A percentile compares a stretch with the other conserved stretches of the same genome.
These are phyloP conservation scores for Bimastos eiseni DNA, from an alignment of 2,888 invertebrate species.

Conservation along the genomic window DNA sequence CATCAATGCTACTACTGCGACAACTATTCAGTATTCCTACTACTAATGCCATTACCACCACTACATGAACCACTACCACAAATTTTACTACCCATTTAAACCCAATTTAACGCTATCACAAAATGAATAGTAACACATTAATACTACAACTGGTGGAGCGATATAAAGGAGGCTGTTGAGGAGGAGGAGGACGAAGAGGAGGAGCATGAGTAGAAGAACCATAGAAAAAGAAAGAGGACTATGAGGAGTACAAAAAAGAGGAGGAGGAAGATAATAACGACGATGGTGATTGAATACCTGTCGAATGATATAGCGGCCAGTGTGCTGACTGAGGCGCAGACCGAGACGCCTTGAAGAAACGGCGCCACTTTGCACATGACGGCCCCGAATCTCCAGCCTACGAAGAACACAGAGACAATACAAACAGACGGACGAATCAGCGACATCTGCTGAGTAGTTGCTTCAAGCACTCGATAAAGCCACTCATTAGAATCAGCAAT, in stretches of 20 bases:
- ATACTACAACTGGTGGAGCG: not conserved
- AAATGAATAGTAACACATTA: not conserved
- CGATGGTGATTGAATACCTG: constrained; percentile 54
- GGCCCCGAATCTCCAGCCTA: constrained; percentile 67
- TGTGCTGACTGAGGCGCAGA: constrained; percentile 68
- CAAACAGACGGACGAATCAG: not conserved
- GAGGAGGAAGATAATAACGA: not conserved
- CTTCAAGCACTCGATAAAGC: not conserved
- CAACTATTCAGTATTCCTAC: no score
- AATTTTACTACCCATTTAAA: not conserved
- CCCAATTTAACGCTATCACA: not conserved
- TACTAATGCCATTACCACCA: no score
- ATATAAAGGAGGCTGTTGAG: not conserved
- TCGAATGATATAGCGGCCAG: constrained; percentile 68
- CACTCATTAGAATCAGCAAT: not conserved
- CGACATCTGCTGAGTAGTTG: not conserved
- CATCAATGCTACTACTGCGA: not conserved
- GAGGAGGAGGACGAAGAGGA: not conserved
- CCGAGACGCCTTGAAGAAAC: constrained; percentile 68
- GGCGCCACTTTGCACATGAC: constrained; percentile 68
- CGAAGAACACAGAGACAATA: not conserved
- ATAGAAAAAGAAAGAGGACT: no score
- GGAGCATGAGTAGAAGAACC: no score
- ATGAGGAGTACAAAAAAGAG: not conserved
- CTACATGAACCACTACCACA: not conserved